Evolutionary conservation across 2,888 invertebrate species (phyloP).

Genomic region (Charanyca ferruginea): DNA sequence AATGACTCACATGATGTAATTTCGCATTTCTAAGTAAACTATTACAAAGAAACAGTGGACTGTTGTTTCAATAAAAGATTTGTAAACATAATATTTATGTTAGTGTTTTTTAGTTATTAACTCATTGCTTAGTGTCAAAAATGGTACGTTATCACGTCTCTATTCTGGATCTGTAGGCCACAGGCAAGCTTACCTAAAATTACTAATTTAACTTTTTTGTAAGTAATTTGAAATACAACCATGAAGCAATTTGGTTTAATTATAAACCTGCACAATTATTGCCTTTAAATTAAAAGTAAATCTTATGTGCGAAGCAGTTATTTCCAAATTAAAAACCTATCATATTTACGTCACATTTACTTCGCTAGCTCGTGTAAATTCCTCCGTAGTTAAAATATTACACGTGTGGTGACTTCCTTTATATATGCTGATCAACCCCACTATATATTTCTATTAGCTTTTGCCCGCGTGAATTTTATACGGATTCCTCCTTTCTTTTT

Average conservation of each 20-base stretch:
- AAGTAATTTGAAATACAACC: not conserved
- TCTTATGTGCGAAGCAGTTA: not conserved
- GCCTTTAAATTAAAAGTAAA: too few species aligned
- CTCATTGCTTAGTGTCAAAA: not conserved
- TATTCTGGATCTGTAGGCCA: too few species aligned
- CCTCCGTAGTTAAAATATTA: too few species aligned
- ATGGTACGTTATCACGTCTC: constrained; percentile 25
- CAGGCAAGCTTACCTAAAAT: too few species aligned
- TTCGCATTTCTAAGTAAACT: not conserved
- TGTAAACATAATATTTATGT: not conserved
- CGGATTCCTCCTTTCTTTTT: too few species aligned
- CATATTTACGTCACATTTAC: not conserved
- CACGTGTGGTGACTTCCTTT: too few species aligned
- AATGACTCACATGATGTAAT: constrained; percentile 9
- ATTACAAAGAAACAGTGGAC: constrained; percentile 1
- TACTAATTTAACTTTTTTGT: too few species aligned
- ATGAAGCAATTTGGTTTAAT: not conserved
- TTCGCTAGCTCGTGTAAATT: too few species aligned
- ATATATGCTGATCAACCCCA: too few species aligned
- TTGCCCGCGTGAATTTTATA: too few species aligned
- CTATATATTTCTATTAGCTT: too few species aligned
- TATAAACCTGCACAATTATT: not conserved
- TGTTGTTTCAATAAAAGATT: constrained; percentile 2
- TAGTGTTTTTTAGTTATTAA: not conserved
- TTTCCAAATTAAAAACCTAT: not conserved